These are phyloP conservation scores for Spicauda simplicius DNA, from an alignment of 2,888 invertebrate genomes.

Conservation along the genomic window DNA sequence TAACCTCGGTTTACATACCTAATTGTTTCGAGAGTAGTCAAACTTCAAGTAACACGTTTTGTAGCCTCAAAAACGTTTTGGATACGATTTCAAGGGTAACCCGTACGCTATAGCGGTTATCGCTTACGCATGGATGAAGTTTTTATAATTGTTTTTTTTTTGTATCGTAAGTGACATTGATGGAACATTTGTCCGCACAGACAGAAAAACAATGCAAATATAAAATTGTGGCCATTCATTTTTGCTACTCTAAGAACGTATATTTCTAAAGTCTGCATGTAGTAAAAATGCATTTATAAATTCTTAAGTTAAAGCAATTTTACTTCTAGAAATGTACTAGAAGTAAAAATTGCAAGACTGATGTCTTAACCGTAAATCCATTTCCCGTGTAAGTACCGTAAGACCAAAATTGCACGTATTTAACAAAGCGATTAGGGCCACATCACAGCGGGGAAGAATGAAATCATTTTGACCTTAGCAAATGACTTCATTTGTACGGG, in stretches of 20 bases:
- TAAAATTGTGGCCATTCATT: no score
- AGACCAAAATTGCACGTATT: constrained; percentile 20
- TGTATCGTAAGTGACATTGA: no score
- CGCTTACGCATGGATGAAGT: neutral
- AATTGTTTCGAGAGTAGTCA: constrained; percentile 36
- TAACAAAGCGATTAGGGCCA: constrained; percentile 32
- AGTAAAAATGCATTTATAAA: no score
- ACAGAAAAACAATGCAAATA: no score
- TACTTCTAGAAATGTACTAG: neutral
- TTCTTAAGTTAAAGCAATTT: no score
- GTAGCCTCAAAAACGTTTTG: neutral
- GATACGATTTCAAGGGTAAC: neutral
- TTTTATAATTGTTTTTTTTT: neutral
- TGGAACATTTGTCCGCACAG: no score
- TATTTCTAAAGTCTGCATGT: no score
- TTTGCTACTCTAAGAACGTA: no score
- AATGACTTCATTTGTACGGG: constrained; percentile 32
- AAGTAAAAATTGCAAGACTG: neutral
- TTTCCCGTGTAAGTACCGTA: constrained; percentile 10
- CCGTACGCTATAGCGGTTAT: neutral
- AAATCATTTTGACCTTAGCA: constrained; percentile 23
- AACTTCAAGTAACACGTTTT: constrained; percentile 17
- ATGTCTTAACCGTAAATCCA: neutral
- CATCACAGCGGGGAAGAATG: constrained; percentile 23
- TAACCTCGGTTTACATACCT: constrained; percentile 34